These are phyloP conservation scores for Pollenia amentaria DNA, from an alignment of 2,888 invertebrate species.

Conservation along the genomic window DNA sequence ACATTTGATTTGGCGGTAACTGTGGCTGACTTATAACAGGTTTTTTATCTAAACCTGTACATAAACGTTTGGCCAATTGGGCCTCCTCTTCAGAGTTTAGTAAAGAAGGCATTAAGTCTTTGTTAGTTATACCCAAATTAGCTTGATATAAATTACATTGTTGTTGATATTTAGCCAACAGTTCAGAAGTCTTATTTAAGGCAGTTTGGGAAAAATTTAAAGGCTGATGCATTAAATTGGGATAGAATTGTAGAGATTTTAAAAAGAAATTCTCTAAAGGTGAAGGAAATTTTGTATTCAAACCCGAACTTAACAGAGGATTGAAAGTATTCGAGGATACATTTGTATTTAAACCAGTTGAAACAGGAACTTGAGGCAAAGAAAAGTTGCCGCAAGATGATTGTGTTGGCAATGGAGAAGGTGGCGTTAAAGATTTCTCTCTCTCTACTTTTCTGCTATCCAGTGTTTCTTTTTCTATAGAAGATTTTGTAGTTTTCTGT, in stretches of 20 bases:
- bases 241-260: conserved; percentile 84
- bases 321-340: conserved; percentile 66
- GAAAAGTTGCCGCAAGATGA: conserved; percentile 55
- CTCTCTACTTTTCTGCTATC: conserved; percentile 72
- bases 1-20: conserved; percentile 71
- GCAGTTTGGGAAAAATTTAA: conserved; percentile 85
- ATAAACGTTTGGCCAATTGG: conserved; percentile 79
- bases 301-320: conserved; percentile 67
- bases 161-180: conserved; percentile 84
- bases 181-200: conserved; percentile 83
- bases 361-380: conserved; percentile 43
- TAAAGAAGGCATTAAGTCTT: conserved; percentile 65
- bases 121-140: conserved; percentile 74
- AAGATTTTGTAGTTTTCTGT: conserved; percentile 69
- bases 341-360: conserved; percentile 71
- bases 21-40: conserved; percentile 41
- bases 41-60: conserved; percentile 75
- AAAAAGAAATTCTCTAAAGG: conserved; percentile 84
- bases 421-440: conserved; percentile 75
- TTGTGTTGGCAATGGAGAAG: conserved; percentile 72
- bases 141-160: conserved; percentile 83
- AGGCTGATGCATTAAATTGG: conserved; percentile 83
- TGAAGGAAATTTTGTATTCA: conserved; percentile 80
- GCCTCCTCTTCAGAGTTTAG: conserved; percentile 70
- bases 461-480: conserved; percentile 72